phyloP scores from a whole-genome alignment of 1,140 invertebrate genomes.

The Gonatopus flavifemur region DNA sequence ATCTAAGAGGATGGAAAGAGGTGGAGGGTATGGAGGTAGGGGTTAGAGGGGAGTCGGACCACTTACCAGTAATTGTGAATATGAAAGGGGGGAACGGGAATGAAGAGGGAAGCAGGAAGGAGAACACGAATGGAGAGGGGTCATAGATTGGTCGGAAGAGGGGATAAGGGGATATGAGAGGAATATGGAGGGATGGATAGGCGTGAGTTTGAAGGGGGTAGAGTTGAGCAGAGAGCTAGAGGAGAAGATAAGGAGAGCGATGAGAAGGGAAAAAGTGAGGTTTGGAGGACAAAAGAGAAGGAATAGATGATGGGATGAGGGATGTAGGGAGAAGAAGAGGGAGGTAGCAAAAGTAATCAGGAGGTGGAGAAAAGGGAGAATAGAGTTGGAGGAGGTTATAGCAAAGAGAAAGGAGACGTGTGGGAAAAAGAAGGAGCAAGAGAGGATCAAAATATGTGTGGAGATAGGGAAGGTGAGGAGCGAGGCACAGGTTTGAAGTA shows the following conservation, averaged over 20 bases:
- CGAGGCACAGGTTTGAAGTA: too few relatives aligned
- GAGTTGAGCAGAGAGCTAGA: slow-evolving; percentile 19
- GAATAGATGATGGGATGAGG: background rate
- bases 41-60: too few relatives aligned
- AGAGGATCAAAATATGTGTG: too few relatives aligned
- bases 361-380: slow-evolving; percentile 3
- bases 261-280: background rate
- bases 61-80: too few relatives aligned
- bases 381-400: too few relatives aligned
- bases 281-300: background rate
- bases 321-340: slow-evolving; percentile 14
- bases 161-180: slow-evolving; percentile 22
- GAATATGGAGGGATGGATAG: slow-evolving; percentile 5
- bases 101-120: background rate
- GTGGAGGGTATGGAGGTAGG: too few relatives aligned
- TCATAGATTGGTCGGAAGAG: background rate
- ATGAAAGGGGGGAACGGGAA: background rate
- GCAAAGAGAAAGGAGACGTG: too few relatives aligned
- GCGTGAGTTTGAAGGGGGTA: slow-evolving; percentile 18
- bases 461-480: background rate
- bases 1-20: too few relatives aligned
- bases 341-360: background rate
- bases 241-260: background rate
- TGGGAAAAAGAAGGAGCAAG: too few relatives aligned
- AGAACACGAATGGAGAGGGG: slow-evolving; percentile 1